Evolutionary conservation across 2,113 vertebrate genomes (phyloP), one percentile per base, ranked within the genome.

Genomic region (Cyprinodon brontotheroides): DNA sequence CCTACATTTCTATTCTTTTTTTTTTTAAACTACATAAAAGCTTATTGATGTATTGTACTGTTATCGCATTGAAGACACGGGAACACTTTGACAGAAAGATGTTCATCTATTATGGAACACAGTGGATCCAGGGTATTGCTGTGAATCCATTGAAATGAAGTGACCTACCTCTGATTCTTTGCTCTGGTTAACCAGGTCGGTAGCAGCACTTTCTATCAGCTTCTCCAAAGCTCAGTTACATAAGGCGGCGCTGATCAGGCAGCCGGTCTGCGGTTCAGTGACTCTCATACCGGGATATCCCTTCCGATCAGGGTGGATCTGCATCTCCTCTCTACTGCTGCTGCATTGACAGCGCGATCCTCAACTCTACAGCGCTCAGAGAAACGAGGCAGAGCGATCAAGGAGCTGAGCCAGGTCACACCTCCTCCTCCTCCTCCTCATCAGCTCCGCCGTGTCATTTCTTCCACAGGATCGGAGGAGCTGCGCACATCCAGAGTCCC

Each of bases 151-250:
- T 41, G 1, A 1, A 29, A 43, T 36, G n/a, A 40, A 14, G 57
- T 40, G 73, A 81, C 83, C 83, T 92, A 93, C 91, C 90, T 91
- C 74, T 47, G 74, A 77, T 39, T 76, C 68, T 70, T 64, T 61
- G 70, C 48, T 45, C 75, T 47, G 69, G 64, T 63, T n/a, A 22
- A 75, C 43, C 67, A 70, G 69, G 75, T 80, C 76, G 61, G 63
- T 65, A 69, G 57, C 84, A 53, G 65, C 80, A 76, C 63, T 37
- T 61, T 67, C 17, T 57, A 68, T 3, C 57, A 29, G 75, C 71
- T 71, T 64, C 45, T 72, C 65, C 81, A 68, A 85, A 84, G 82
- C 85, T 61, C 75, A 36, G 88, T 94, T 93, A 94, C 89, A 87
- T 92, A 93, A 94, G 84, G 45, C 73, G 72, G 59, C 78, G 62